Conservation (phyloP, 1,140 invertebrate species). For the Drosophila pruinosa region DNA sequence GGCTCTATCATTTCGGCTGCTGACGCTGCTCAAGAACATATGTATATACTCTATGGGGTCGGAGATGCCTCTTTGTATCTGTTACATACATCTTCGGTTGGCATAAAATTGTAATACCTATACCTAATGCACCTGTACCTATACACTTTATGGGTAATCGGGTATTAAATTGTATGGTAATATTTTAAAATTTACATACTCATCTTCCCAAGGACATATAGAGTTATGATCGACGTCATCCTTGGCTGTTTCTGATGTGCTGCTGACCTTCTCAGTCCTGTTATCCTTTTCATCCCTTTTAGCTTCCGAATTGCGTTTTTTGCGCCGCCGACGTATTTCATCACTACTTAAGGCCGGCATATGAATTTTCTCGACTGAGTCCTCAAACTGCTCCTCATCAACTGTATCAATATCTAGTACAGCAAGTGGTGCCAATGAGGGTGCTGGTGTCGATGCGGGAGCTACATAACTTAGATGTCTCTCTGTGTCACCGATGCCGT, state of each 20-base stretch:
- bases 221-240: constrained; percentile 85
- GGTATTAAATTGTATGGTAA: neutral
- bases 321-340: constrained; percentile 78
- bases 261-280: constrained; percentile 54
- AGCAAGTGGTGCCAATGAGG: constrained; percentile 85
- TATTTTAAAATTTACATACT: constrained; percentile 87
- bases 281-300: constrained; percentile 69
- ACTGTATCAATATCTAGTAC: constrained; percentile 86
- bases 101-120: no score
- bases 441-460: constrained; percentile 67
- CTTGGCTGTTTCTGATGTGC: constrained; percentile 36
- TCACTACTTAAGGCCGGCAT: constrained; percentile 33
- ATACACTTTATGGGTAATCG: no score
- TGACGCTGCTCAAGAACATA: no score
- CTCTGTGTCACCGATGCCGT: constrained; percentile 56
- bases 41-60: no score
- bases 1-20: no score
- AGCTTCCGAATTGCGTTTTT: constrained; percentile 58
- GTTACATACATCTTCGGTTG: no score
- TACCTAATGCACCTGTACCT: no score
- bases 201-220: constrained; percentile 94
- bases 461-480: constrained; percentile 63
- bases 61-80: no score
- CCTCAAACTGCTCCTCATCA: constrained; percentile 84
- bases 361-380: constrained; percentile 13